phyloP scores from a whole-genome alignment of 2,888 invertebrate species.

The Orchestes rusci region DNA sequence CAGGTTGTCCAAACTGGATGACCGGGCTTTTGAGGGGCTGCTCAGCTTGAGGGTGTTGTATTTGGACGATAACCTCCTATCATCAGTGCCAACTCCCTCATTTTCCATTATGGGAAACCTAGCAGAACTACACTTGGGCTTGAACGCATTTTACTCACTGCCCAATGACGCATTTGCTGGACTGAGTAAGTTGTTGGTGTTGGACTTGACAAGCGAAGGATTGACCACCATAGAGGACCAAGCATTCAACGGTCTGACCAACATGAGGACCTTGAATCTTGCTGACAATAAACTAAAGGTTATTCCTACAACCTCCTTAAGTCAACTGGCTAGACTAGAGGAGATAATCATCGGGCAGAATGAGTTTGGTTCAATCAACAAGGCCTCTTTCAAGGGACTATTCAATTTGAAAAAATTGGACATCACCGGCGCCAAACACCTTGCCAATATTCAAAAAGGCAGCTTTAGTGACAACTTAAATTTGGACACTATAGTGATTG shows the following conservation, averaged over 20 bases:
- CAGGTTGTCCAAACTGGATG: conserved; percentile 71
- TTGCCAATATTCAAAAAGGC: conserved; percentile 66
- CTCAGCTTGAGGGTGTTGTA: conserved; percentile 68
- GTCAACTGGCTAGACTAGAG: conserved; percentile 65
- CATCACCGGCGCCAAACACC: conserved; percentile 66
- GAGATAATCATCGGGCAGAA: conserved; percentile 78
- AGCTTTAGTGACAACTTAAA: conserved; percentile 76
- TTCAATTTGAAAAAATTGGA: conserved; percentile 69
- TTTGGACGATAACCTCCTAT: conserved; percentile 77
- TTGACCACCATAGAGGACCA: conserved; percentile 69
- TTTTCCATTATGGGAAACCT: conserved; percentile 67
- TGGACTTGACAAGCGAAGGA: conserved; percentile 76
- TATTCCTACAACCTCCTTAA: conserved; percentile 69
- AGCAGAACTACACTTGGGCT: conserved; percentile 77
- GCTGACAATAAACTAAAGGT: conserved; percentile 68
- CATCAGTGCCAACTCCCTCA: conserved; percentile 65
- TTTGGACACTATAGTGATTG: conserved; percentile 66
- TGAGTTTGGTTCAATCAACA: conserved; percentile 61
- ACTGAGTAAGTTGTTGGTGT: conserved; percentile 62
- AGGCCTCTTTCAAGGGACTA: conserved; percentile 70
- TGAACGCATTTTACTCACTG: conserved; percentile 72
- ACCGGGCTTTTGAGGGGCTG: conserved; percentile 68
- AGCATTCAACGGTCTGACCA: conserved; percentile 68
- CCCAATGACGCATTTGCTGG: conserved; percentile 73
- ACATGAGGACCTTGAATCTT: conserved; percentile 67